These are phyloP conservation scores for Hetaerina titia DNA, from an alignment of 2,888 invertebrate species.

Conservation along the genomic window DNA sequence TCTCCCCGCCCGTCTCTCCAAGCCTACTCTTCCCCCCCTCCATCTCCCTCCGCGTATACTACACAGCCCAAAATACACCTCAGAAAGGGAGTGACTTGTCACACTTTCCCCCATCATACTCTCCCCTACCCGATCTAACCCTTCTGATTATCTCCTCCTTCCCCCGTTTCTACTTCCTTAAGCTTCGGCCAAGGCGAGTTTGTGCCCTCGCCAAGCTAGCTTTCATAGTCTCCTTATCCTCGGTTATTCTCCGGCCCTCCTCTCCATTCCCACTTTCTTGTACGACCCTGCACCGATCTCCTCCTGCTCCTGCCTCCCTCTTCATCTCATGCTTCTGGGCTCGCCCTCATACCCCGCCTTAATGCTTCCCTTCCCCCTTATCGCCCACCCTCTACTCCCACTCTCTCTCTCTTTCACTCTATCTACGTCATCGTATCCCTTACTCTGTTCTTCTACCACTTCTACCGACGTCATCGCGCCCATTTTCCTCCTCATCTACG, in stretches of 20 bases:
- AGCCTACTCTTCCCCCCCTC: background rate
- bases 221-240: background rate
- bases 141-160: background rate
- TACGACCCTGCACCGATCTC: background rate
- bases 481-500: background rate
- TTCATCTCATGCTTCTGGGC: background rate
- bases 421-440: background rate
- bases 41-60: background rate
- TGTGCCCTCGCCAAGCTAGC: too few species aligned
- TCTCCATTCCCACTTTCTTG: background rate
- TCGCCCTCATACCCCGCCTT: background rate
- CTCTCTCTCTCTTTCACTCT: background rate
- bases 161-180: background rate
- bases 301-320: background rate
- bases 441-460: background rate
- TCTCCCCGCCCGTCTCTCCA: background rate
- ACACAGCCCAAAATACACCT: conserved; percentile 63
- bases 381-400: background rate
- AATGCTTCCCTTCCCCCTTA: background rate
- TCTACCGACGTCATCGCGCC: conserved; percentile 4
- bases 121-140: background rate
- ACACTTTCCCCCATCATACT: conserved; percentile 57
- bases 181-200: too few species aligned
- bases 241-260: background rate
- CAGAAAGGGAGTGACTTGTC: conserved; percentile 62